Evolutionary conservation across 1,140 invertebrate species (phyloP).

Genomic region (Psix sp.): DNA sequence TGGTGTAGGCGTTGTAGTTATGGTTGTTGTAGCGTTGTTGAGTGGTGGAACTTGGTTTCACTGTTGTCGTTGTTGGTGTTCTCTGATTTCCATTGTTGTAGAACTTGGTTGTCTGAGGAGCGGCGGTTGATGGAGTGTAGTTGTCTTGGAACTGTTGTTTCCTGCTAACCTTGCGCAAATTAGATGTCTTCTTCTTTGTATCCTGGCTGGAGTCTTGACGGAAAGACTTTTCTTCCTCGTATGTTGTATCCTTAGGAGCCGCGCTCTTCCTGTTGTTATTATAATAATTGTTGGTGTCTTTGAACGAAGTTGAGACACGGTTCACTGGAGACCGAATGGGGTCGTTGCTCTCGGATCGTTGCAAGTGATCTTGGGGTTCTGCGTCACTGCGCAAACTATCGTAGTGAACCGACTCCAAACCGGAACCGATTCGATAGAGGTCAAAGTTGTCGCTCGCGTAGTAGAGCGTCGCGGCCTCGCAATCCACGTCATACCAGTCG

Average conservation of each 20-base stretch:
- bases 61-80: slow-evolving; percentile 57
- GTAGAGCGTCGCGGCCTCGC: slow-evolving; percentile 86
- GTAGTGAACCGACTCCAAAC: slow-evolving; percentile 74
- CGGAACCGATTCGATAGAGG: slow-evolving; percentile 85
- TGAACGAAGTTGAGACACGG: slow-evolving; percentile 63
- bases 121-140: slow-evolving; percentile 61
- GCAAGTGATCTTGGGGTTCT: slow-evolving; percentile 85
- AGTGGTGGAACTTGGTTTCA: slow-evolving; percentile 33
- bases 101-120: slow-evolving; percentile 56
- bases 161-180: slow-evolving; percentile 69
- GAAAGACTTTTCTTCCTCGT: slow-evolving; percentile 77
- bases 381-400: slow-evolving; percentile 79
- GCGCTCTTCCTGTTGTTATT: slow-evolving; percentile 82
- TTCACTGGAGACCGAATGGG: slow-evolving; percentile 74
- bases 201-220: slow-evolving; percentile 69
- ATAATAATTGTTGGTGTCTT: slow-evolving; percentile 77
- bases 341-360: slow-evolving; percentile 85
- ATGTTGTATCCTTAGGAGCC: slow-evolving; percentile 78
- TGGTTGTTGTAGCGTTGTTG: slow-evolving; percentile 63
- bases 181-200: slow-evolving; percentile 67
- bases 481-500: slow-evolving; percentile 92
- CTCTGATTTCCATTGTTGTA: slow-evolving; percentile 65
- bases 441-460: slow-evolving; percentile 90
- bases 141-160: slow-evolving; percentile 66
- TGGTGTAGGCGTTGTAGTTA: slow-evolving; percentile 64